Evolutionary conservation across 2,888 invertebrate genomes (phyloP), one percentile per base, ranked within the genome.

Genomic region (Nemotelus nigrinus): DNA sequence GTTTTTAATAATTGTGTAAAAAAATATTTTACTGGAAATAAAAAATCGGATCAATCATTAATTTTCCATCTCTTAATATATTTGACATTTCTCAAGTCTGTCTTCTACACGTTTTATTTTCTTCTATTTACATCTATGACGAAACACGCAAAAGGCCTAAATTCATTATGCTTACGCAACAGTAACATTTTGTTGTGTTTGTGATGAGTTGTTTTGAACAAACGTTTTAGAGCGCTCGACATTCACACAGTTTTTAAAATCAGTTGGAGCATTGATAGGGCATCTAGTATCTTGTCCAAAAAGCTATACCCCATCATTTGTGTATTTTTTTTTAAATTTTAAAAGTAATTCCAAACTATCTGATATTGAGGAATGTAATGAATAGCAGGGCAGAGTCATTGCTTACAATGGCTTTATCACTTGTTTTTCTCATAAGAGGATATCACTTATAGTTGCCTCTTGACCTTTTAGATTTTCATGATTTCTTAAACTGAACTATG

Each of bases 381-480:
- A 70, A 50, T n/a, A 70, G 55, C 70, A 70, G 55, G 70, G 70
- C 70, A 70, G 47, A 47, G 53, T 43, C 53, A 70, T 55, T 70
- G 43, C 47, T 70, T n/a, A 43, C 53, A 55, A 70, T 48, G 55
- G 43, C 53, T 41, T 70, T 70, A 70, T 70, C 70, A 70, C 70
- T 70, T 55, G 70, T 39, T 63, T 8, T 41, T 63, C 43, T 25
- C 25, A 25, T 25, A 25, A 25, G 25, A 25, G 25, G 25, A 25
- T 25, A 25, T 25, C 25, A 25, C 25, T 25, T 25, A 25, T 25
- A 25, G 25, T 25, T 25, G 25, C 25, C 25, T 25, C 25, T 25
- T 25, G 25, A 25, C 25, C 25, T 25, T 25, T 25, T 25, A 25
- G 25, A 25, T 25, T 25, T 25, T 25, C 25, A 25, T 25, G 25